Evolutionary conservation across 2,888 invertebrate species (phyloP).

Genomic region (Agelastica alni): DNA sequence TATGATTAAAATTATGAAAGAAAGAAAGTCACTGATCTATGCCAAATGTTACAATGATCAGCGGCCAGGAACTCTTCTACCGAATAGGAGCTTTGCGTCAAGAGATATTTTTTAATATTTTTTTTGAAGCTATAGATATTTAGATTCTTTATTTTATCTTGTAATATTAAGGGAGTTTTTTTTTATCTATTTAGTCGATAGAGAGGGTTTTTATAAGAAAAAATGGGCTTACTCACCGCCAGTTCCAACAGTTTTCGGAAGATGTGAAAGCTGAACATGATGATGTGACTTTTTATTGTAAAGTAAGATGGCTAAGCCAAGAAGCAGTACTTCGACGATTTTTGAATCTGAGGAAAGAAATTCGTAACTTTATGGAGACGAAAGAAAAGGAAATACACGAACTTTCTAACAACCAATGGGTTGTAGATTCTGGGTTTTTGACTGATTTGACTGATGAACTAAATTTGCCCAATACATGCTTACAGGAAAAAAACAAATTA

Average conservation of each 20-base stretch:
- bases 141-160: too few relatives aligned
- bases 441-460: slow-evolving; percentile 13
- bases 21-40: too few relatives aligned
- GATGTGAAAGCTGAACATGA: slow-evolving; percentile 31
- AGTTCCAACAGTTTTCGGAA: slow-evolving; percentile 31
- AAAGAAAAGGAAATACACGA: slow-evolving; percentile 3
- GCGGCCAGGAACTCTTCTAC: too few relatives aligned
- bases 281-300: slow-evolving; percentile 30
- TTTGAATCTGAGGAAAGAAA: slow-evolving; percentile 28
- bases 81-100: too few relatives aligned
- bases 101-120: too few relatives aligned
- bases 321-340: slow-evolving; percentile 30
- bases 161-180: too few relatives aligned
- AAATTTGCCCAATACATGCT: slow-evolving; percentile 11
- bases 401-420: neutral
- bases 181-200: too few relatives aligned
- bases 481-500: slow-evolving; percentile 12
- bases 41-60: too few relatives aligned
- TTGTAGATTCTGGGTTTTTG: neutral
- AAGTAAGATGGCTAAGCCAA: slow-evolving; percentile 33
- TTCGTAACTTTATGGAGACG: slow-evolving; percentile 27
- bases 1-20: too few relatives aligned
- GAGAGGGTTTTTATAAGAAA: too few relatives aligned
- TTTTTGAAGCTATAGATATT: too few relatives aligned
- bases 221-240: slow-evolving; percentile 16